These are phyloP conservation scores for Anniella stebbinsi DNA, from an alignment of 2,797 vertebrate genomes.

Conservation along the genomic window DNA sequence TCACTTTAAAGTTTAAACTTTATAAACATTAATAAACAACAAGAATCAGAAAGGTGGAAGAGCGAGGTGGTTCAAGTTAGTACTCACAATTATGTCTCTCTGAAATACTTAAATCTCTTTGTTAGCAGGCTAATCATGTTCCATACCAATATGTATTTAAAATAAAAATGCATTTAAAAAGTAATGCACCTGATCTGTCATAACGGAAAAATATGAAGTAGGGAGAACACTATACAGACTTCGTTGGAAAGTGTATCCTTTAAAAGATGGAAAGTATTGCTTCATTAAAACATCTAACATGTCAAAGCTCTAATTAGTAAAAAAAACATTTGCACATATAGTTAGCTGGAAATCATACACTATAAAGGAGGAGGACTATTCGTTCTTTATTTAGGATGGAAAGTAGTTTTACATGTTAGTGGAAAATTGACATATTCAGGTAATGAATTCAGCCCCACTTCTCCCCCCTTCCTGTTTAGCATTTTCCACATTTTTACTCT, in stretches of 20 bases:
- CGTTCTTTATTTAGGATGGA: slow-evolving; percentile 51
- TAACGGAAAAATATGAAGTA: slow-evolving; percentile 43
- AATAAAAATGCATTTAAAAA: slow-evolving; percentile 54
- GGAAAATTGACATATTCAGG: slow-evolving; percentile 60
- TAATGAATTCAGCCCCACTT: slow-evolving; percentile 79
- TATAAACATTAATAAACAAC: background rate
- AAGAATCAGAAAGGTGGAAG: background rate
- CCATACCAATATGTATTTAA: background rate
- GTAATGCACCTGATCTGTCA: slow-evolving; percentile 49
- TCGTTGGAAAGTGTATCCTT: slow-evolving; percentile 59
- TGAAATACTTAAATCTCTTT: background rate
- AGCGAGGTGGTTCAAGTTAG: background rate
- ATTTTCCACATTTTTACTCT: slow-evolving; percentile 83
- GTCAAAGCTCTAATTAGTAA: slow-evolving; percentile 17
- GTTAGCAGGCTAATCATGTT: background rate
- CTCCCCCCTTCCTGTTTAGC: slow-evolving; percentile 76
- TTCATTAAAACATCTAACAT: slow-evolving; percentile 7
- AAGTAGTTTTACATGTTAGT: slow-evolving; percentile 54
- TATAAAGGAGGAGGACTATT: slow-evolving; percentile 53
- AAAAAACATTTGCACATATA: background rate
- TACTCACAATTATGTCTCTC: background rate
- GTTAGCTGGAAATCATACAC: slow-evolving; percentile 14
- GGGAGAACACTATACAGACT: slow-evolving; percentile 50
- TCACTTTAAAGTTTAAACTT: background rate
- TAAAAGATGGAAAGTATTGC: slow-evolving; percentile 54